Evolutionary conservation across 2,113 vertebrate genomes (phyloP).

Genomic region (Haplotaxodon microlepis): DNA sequence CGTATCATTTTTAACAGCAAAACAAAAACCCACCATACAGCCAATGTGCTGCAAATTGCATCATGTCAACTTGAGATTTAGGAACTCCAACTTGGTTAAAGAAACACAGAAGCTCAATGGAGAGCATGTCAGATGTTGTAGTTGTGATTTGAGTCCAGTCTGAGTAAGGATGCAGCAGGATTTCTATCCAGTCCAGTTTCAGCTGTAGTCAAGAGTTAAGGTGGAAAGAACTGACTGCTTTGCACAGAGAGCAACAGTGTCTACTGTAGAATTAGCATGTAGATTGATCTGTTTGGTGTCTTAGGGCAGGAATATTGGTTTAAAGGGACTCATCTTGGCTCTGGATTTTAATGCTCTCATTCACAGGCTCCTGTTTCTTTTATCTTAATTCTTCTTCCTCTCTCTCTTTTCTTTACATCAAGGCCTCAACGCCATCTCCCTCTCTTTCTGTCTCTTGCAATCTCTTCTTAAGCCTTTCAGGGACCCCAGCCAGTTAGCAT

Average conservation of each 20-base stretch:
- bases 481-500: conserved; percentile 50
- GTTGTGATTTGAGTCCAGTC: not conserved
- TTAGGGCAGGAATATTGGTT: not conserved
- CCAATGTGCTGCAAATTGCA: not conserved
- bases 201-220: not conserved
- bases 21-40: not conserved
- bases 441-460: conserved; percentile 21
- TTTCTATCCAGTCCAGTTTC: not conserved
- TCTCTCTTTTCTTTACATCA: conserved; percentile 41
- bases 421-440: conserved; percentile 23
- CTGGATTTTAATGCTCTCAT: conserved; percentile 44
- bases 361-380: conserved; percentile 38
- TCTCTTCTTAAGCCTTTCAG: conserved; percentile 56
- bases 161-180: not conserved
- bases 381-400: conserved; percentile 53
- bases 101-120: not conserved
- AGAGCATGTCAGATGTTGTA: not conserved
- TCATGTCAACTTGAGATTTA: not conserved
- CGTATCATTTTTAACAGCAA: not conserved
- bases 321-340: conserved; percentile 39
- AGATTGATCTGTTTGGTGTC: conserved; percentile 27
- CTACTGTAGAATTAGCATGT: conserved; percentile 46
- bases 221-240: not conserved
- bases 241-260: not conserved
- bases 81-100: not conserved